Evolutionary conservation across 2,113 vertebrate genomes (phyloP), one percentile per base, ranked within the genome.

Genomic region (Athene cunicularia): DNA sequence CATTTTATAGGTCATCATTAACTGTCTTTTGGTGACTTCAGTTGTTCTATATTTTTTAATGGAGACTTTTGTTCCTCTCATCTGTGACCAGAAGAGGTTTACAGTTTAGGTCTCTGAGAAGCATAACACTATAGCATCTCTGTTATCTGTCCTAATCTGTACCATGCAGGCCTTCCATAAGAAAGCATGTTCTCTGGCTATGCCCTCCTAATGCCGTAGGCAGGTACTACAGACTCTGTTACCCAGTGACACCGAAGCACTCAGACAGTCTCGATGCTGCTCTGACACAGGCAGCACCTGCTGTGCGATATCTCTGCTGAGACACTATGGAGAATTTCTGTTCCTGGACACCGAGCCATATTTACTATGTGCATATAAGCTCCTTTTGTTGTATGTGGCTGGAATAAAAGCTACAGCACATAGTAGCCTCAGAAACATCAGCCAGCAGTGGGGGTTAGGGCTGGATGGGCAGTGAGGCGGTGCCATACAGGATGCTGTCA

Each of bases 21-120:
- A 73, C 91, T 97, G 91, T 97, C 96, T 94, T 96, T 95, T 74
- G 81, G 70, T 95, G 49, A 86, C 50, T 97, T 92, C 91, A 86
- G 79, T 88, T 72, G 39, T 67, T 89, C 63, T 86, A 8, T 35
- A 56, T 39, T 88, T 95, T 96, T 93, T 80, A 95, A 55, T 21
- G 20, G 49, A 66, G n/a, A 79, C 62, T 92, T 91, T 86, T 79
- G 64, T 72, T 86, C 41, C 76, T 89, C 67, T 93, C 64, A 66
- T 95, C 90, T 58, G 12, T 75, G 28, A 91, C 39, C 67, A 75
- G 64, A 49, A 94, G 73, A 72, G 16, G 14, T 93, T 94, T 89
- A 68, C 20, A 73, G 43, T 66, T 80, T 11, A 76, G 27, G n/a
- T 55, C 70, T 83, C 71, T 67, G 13, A 32, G 26, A 86, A 76